phyloP scores from a whole-genome alignment of 2,113 vertebrate genomes.

The Syrmaticus mikado region DNA sequence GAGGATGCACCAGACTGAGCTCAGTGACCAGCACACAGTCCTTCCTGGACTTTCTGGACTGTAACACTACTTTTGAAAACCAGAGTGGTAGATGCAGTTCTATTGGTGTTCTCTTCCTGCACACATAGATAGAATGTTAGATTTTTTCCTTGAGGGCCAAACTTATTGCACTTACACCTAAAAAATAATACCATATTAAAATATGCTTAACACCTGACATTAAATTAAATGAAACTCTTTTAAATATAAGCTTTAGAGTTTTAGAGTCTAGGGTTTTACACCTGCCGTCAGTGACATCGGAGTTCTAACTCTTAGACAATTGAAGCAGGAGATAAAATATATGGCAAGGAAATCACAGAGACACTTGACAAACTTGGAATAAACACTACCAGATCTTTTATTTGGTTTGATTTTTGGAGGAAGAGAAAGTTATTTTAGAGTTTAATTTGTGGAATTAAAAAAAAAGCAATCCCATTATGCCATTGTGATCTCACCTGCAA shows the following conservation, averaged over 20 bases:
- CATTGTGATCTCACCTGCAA: background rate
- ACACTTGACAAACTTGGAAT: background rate
- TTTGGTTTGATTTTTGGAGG: background rate
- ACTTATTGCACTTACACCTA: rapidly evolving
- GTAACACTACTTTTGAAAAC: background rate
- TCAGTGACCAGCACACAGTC: rapidly evolving
- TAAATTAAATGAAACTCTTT: background rate
- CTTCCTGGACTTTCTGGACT: background rate
- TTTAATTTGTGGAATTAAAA: background rate
- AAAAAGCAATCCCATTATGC: background rate
- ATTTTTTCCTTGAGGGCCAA: background rate
- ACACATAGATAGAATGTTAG: background rate
- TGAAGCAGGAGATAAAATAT: background rate
- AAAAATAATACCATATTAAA: background rate
- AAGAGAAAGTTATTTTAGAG: background rate
- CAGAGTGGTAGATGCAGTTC: rapidly evolving
- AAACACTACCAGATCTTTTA: background rate
- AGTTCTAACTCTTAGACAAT: background rate
- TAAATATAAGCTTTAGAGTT: background rate
- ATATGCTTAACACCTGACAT: background rate
- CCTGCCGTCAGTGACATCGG: background rate
- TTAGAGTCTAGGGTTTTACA: background rate
- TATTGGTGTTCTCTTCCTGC: background rate
- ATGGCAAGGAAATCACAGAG: background rate
- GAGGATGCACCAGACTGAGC: background rate